These are phyloP conservation scores for Rotaria sp. DNA, from an alignment of 2,888 invertebrate species.

Conservation along the genomic window DNA sequence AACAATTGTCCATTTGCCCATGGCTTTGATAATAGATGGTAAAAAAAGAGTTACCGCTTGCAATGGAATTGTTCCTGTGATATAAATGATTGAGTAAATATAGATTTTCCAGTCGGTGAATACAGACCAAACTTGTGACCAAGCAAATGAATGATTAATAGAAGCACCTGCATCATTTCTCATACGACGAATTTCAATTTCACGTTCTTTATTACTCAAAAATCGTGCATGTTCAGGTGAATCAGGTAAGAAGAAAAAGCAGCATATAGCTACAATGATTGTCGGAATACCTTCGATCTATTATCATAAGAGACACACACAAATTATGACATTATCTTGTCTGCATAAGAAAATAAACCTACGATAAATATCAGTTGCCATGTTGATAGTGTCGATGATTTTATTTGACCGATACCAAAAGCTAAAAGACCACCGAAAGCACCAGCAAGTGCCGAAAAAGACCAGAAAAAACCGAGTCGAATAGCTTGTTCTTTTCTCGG, in stretches of 20 bases:
- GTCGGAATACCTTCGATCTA: slow-evolving; percentile 6
- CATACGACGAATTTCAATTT: neutral
- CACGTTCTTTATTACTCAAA: neutral
- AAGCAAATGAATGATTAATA: neutral
- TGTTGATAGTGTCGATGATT: neutral
- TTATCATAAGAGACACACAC: neutral
- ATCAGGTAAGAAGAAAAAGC: neutral
- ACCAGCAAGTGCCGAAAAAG: neutral
- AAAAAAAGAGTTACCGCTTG: neutral
- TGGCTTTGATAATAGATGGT: neutral
- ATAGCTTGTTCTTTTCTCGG: neutral
- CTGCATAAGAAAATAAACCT: neutral
- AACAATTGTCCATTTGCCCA: neutral
- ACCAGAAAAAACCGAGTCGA: neutral
- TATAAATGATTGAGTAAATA: neutral
- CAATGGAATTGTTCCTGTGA: neutral
- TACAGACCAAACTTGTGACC: neutral
- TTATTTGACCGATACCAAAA: neutral
- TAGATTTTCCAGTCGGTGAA: neutral
- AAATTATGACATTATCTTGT: neutral
- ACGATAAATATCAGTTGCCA: slow-evolving; percentile 19
- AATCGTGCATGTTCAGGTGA: neutral
- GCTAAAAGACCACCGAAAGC: neutral
- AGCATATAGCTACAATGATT: neutral
- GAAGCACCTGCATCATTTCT: neutral